Evolutionary conservation across 2,113 vertebrate species (phyloP).

Genomic region (Paratilapia polleni): DNA sequence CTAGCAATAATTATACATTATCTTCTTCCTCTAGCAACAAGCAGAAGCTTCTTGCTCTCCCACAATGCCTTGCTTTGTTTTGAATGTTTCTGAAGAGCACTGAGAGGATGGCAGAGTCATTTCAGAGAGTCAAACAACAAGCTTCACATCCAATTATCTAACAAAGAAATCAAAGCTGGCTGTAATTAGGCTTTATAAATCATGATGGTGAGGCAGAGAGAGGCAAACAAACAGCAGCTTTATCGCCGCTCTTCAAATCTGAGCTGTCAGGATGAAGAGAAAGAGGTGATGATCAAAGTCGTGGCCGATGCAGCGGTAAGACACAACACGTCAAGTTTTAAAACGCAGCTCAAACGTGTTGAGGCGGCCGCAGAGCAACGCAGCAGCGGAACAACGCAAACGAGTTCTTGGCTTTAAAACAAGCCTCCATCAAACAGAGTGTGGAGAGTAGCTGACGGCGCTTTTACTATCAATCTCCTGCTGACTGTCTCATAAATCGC

Average conservation of each 20-base stretch:
- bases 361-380: neutral
- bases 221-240: neutral
- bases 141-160: neutral
- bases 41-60: neutral
- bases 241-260: neutral
- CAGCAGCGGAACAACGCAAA: neutral
- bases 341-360: neutral
- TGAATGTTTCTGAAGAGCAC: neutral
- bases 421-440: constrained; percentile 15
- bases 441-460: constrained; percentile 30
- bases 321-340: constrained; percentile 1
- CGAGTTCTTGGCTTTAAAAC: neutral
- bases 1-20: neutral
- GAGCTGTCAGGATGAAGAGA: neutral
- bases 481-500: constrained; percentile 17
- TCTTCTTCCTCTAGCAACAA: neutral
- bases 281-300: constrained; percentile 6
- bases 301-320: neutral
- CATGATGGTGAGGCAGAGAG: neutral
- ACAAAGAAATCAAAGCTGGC: neutral
- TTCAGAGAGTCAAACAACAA: constrained; percentile 3
- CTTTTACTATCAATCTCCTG: constrained; percentile 39
- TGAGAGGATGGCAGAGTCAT: neutral
- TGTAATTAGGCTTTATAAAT: constrained; percentile 41
- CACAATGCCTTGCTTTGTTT: neutral